A percentile compares a stretch with the other conserved stretches of the same genome.
Evolutionary conservation across 2,888 invertebrate genomes (phyloP).

Genomic region (Temnothorax unifasciatus): DNA sequence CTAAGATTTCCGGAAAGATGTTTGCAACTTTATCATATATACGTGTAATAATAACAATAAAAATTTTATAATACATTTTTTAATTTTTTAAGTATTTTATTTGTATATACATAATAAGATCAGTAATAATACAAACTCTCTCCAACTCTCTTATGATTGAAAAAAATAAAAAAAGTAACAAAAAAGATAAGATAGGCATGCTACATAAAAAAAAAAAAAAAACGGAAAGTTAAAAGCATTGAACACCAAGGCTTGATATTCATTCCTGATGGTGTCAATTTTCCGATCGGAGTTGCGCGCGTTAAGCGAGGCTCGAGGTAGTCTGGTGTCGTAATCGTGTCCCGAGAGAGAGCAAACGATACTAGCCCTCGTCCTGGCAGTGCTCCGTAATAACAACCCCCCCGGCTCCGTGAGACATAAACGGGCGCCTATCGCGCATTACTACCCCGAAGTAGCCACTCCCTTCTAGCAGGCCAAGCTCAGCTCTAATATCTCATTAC

Average conservation of each 20-base stretch:
- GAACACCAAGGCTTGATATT: slow-evolving; percentile 12
- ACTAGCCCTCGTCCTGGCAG: slow-evolving; percentile 79
- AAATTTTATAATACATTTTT: not conserved
- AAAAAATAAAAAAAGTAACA: not conserved
- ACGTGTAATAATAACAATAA: not conserved
- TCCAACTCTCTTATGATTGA: not conserved
- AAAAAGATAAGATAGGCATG: not conserved
- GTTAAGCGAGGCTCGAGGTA: slow-evolving; percentile 59
- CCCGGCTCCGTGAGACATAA: slow-evolving; percentile 70
- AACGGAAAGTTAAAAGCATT: slow-evolving; percentile 2
- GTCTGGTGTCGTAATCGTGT: slow-evolving; percentile 84
- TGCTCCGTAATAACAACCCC: slow-evolving; percentile 83
- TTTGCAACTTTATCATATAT: not conserved
- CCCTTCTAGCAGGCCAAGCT: slow-evolving; percentile 80
- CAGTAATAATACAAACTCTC: not conserved
- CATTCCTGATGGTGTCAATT: slow-evolving; percentile 52
- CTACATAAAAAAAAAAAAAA: not conserved
- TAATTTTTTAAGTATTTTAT: not conserved
- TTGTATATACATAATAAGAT: not conserved
- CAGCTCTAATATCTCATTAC: slow-evolving; percentile 86
- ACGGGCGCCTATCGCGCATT: slow-evolving; percentile 81
- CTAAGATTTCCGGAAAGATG: not conserved
- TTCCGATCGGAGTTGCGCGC: slow-evolving; percentile 48
- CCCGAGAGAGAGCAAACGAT: slow-evolving; percentile 85
- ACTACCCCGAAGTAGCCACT: slow-evolving; percentile 84